Evolutionary conservation across 2,888 invertebrate species (phyloP).

Genomic region (Noctua comes): DNA sequence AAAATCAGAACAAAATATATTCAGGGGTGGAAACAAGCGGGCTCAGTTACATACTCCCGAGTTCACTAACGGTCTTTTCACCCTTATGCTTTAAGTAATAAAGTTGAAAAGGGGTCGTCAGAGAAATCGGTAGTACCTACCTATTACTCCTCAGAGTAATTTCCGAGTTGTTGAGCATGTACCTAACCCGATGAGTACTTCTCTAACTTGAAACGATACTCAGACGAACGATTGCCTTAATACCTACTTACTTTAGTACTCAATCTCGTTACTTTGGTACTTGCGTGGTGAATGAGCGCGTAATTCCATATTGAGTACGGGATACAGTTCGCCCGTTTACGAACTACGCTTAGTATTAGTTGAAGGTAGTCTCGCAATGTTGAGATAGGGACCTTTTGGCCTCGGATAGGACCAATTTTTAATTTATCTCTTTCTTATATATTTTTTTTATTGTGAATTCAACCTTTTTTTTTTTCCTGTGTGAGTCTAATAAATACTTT

Average conservation of each 20-base stretch:
- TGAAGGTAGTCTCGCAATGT: too few species aligned
- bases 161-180: conserved; percentile 9
- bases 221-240: conserved; percentile 2
- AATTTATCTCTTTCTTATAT: too few species aligned
- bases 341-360: not conserved
- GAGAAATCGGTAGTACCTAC: not conserved
- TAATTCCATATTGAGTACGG: conserved; percentile 1
- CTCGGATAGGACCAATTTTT: too few species aligned
- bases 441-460: too few species aligned
- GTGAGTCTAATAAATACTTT: too few species aligned
- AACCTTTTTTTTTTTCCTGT: too few species aligned
- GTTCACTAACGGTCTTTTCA: too few species aligned
- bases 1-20: not conserved
- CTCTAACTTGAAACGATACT: conserved; percentile 33
- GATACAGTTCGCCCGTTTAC: not conserved
- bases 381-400: too few species aligned
- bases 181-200: conserved; percentile 7
- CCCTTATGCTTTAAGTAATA: too few species aligned
- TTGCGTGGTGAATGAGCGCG: conserved; percentile 9
- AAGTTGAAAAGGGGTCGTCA: too few species aligned
- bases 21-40: not conserved
- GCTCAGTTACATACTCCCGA: not conserved
- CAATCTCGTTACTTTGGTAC: conserved; percentile 1
- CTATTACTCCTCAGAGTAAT: conserved; percentile 23
- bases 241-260: conserved; percentile 5